Evolutionary conservation across 2,113 vertebrate genomes (phyloP).

Genomic region (Australoheros scitulus): DNA sequence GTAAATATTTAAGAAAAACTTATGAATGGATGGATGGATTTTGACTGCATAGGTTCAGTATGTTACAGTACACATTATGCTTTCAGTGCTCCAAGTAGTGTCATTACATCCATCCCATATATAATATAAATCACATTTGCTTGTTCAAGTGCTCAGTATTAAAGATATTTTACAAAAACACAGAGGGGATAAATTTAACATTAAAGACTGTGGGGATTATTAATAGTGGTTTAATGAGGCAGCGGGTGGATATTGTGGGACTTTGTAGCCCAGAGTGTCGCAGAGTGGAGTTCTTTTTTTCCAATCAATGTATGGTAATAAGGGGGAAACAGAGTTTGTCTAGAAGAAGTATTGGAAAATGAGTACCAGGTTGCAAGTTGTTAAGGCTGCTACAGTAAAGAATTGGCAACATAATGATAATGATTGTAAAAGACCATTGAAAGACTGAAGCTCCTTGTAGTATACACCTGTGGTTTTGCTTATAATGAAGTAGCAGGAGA

Average conservation of each 20-base stretch:
- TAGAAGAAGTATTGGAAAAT: conserved; percentile 49
- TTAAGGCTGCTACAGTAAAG: conserved; percentile 27
- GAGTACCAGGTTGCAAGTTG: conserved; percentile 38
- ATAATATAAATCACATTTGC: conserved; percentile 15
- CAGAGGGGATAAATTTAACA: conserved; percentile 23
- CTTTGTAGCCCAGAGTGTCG: conserved; percentile 42
- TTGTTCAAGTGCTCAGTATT: conserved; percentile 20
- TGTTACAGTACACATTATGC: not conserved
- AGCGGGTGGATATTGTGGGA: conserved; percentile 52
- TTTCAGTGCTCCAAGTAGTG: not conserved
- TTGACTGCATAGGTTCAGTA: not conserved
- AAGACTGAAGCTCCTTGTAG: conserved; percentile 11
- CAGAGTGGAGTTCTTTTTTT: conserved; percentile 56
- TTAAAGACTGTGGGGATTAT: conserved; percentile 52
- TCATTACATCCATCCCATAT: not conserved
- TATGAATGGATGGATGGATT: not conserved
- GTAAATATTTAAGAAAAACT: not conserved
- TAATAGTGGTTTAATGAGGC: conserved; percentile 65
- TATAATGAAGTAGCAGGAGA: conserved; percentile 12
- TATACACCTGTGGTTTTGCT: conserved; percentile 36
- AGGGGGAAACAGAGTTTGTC: conserved; percentile 47
- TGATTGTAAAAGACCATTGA: conserved; percentile 29
- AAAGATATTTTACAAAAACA: conserved; percentile 42
- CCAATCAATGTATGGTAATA: conserved; percentile 73
- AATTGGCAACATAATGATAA: conserved; percentile 48